A percentile compares a stretch with the other conserved stretches of the same genome.
Evolutionary conservation across 2,113 vertebrate species (phyloP).

Genomic region (Alosa alosa): DNA sequence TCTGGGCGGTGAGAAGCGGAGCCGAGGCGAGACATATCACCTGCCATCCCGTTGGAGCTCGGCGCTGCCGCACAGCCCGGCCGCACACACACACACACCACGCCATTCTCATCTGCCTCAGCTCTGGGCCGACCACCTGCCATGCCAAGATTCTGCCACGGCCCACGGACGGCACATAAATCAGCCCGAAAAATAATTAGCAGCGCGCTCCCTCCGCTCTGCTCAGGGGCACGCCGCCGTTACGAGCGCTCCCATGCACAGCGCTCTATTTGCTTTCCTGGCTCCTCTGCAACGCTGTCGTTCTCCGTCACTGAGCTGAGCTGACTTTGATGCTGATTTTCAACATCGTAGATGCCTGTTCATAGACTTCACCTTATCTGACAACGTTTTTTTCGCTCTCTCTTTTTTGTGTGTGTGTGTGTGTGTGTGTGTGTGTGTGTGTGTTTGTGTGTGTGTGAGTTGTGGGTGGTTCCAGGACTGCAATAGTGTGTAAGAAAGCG

Average conservation of each 20-base stretch:
- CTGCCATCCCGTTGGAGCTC: constrained; percentile 45
- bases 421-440: constrained; percentile 14
- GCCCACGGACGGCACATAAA: constrained; percentile 39
- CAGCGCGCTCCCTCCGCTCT: constrained; percentile 19
- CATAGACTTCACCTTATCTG: not conserved
- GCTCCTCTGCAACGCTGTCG: not conserved
- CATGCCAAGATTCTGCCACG: constrained; percentile 7
- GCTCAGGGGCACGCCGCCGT: not conserved
- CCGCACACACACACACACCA: constrained; percentile 8
- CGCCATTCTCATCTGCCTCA: constrained; percentile 35
- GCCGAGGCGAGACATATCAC: constrained; percentile 58
- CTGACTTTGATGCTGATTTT: not conserved
- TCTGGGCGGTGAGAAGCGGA: constrained; percentile 50
- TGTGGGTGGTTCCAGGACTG: constrained; percentile 8
- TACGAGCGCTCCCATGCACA: not conserved
- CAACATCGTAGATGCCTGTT: not conserved
- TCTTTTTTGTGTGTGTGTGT: not conserved
- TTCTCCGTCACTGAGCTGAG: not conserved
- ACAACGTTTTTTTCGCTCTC: not conserved
- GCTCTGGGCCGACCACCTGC: not conserved
- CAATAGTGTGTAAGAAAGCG: not conserved
- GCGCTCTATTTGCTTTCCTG: not conserved
- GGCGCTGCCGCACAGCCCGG: too few species aligned
- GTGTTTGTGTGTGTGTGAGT: constrained; percentile 34
- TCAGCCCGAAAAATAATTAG: constrained; percentile 47